phyloP scores from a whole-genome alignment of 2,113 vertebrate genomes.

The Gymnogyps californianus region DNA sequence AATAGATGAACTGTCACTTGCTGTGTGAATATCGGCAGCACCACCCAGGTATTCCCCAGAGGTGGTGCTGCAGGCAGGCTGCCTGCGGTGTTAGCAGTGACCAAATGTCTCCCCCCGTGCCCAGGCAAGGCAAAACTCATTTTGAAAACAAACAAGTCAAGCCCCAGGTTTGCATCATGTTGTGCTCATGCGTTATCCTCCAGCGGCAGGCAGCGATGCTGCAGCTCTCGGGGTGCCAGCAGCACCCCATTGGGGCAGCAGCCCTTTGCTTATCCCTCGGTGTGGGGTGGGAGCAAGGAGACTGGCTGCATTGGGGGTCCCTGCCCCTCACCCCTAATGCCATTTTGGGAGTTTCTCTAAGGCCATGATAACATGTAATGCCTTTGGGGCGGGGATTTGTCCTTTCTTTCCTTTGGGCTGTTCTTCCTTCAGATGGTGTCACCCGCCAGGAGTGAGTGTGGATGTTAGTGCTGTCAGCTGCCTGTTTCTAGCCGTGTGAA shows the following conservation, averaged over 20 bases:
- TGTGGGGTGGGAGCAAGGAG: not conserved
- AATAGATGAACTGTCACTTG: accelerated
- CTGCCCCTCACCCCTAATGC: not conserved
- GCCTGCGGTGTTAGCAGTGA: not conserved
- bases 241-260: not conserved
- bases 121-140: not conserved
- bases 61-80: not conserved
- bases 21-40: not conserved
- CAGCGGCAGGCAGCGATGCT: not conserved
- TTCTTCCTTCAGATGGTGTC: not conserved
- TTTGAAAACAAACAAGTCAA: not conserved
- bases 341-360: not conserved
- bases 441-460: not conserved
- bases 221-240: accelerated
- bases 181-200: not conserved
- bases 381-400: not conserved
- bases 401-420: not conserved
- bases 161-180: not conserved
- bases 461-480: not conserved
- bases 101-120: accelerated
- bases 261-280: not conserved
- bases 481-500: not conserved
- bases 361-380: not conserved
- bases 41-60: not conserved
- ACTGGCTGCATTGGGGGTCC: accelerated